Base-by-base conservation (phyloP, 2,797 vertebrate genomes). In the Lepidocolaptes lacrymiger region DNA sequence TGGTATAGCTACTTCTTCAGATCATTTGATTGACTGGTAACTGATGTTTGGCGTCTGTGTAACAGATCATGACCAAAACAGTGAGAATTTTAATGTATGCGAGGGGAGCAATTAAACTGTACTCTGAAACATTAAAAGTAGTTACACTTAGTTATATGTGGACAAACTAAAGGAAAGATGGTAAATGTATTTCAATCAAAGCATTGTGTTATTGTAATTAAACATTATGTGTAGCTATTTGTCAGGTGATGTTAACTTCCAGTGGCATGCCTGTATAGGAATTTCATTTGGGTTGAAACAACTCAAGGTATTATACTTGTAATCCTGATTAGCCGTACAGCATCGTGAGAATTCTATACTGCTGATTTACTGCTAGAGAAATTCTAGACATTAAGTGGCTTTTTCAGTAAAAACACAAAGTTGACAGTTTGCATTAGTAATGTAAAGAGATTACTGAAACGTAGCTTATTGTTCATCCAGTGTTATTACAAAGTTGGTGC, bases 1-100 rank as follows among this genome's bases (percentile, higher is more conserved):
- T 90, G 34, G 27, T 68, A 5, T 6, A 39, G 21, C 44, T 61
- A 28, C 11, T 74, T 67, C 9, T 75, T 59, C 56, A 59, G 63
- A 54, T 32, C 7, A 58, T 1, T 8, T 46, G 20, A 34, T 68
- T 27, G 41, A 14, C 36, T 37, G 7, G 21, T 64, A 68, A 54
- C 20, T 0, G 2, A 0, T 39, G 21, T 49, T 51, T 92, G 41
- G 34, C 28, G 6, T 7, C 27, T 23, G 1, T 32, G 17, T 26
- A 52, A 26, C 19, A 27, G 24, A 12, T 80, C 9, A 5, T 44
- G 30, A 36, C 14, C 34, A 21, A 59, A 84, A 20, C 15, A 67
- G 7, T 8, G 26, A 30, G 17, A 58, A 2, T 6, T 41, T 30
- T 2, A 27, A 2, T 69, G 1, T 4, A 32, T 59, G 4, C 56